These are phyloP conservation scores for Zosterops borbonicus DNA, from an alignment of 2,113 vertebrate genomes.

Conservation along the genomic window DNA sequence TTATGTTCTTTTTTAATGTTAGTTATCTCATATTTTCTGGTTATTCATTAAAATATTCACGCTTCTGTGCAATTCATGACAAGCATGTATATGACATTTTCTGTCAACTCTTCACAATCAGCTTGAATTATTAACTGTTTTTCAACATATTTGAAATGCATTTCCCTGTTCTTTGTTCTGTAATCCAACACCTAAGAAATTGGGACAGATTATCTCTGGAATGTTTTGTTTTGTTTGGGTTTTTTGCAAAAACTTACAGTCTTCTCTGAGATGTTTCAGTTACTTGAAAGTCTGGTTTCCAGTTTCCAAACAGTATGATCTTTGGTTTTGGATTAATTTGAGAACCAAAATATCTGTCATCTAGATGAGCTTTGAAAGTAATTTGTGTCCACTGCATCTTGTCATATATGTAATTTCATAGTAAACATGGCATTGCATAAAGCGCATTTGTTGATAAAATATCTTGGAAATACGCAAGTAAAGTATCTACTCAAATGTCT, in stretches of 20 bases:
- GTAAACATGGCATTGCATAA: background rate
- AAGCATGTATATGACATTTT: background rate
- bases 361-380: background rate
- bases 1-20: background rate
- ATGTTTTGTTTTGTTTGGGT: background rate
- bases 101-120: background rate
- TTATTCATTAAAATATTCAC: background rate
- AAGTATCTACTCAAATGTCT: background rate
- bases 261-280: background rate
- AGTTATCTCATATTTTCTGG: background rate
- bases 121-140: background rate
- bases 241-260: background rate
- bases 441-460: background rate
- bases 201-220: background rate
- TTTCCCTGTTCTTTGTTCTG: background rate
- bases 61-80: background rate
- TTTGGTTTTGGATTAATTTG: background rate
- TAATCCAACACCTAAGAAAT: background rate
- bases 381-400: background rate
- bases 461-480: background rate
- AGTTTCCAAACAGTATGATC: background rate
- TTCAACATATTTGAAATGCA: background rate
- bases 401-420: rapidly evolving
- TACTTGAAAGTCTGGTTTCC: background rate
- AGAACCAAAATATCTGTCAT: background rate